Percentiles rank a stretch among this genome's conserved stretches.
Conservation (phyloP, 2,888 invertebrate genomes). For the Tyria jacobaeae region DNA sequence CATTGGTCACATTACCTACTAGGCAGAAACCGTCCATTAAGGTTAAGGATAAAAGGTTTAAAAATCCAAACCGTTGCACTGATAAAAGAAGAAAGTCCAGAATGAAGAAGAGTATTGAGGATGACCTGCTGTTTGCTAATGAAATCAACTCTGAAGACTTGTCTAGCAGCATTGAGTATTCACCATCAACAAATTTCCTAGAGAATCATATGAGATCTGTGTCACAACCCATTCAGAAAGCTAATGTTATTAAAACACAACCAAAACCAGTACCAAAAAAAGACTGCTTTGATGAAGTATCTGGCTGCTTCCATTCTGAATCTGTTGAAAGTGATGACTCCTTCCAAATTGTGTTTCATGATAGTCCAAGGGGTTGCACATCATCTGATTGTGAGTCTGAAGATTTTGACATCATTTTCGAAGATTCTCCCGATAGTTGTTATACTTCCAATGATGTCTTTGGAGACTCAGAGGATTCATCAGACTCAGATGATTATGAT, state of each 20-base stretch:
- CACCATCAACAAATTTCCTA: slow-evolving; percentile 43
- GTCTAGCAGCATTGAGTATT: slow-evolving; percentile 59
- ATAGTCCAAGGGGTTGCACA: slow-evolving; percentile 57
- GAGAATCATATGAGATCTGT: not conserved
- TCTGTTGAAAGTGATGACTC: slow-evolving; percentile 75
- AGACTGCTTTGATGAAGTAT: slow-evolving; percentile 74
- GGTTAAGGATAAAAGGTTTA: slow-evolving; percentile 60
- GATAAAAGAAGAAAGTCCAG: slow-evolving; percentile 58
- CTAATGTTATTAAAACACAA: not conserved
- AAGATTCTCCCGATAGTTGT: slow-evolving; percentile 75
- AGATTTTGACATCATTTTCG: slow-evolving; percentile 86
- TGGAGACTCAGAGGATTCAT: slow-evolving; percentile 49
- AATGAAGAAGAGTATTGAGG: slow-evolving; percentile 60
- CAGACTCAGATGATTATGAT: slow-evolving; percentile 47
- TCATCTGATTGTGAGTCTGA: slow-evolving; percentile 86
- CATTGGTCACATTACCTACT: slow-evolving; percentile 29
- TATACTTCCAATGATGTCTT: slow-evolving; percentile 78
- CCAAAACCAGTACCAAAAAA: slow-evolving; percentile 26
- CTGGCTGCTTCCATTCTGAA: slow-evolving; percentile 68
- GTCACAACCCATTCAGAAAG: not conserved
- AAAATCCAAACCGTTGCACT: slow-evolving; percentile 57
- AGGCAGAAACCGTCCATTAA: slow-evolving; percentile 42
- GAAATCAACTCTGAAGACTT: slow-evolving; percentile 60
- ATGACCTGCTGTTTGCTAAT: slow-evolving; percentile 64
- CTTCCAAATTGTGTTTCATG: slow-evolving; percentile 80